A percentile compares a stretch with the other conserved stretches of the same genome.
These are phyloP conservation scores for Tethea ocularis DNA, from an alignment of 2,888 invertebrate species.

Conservation along the genomic window DNA sequence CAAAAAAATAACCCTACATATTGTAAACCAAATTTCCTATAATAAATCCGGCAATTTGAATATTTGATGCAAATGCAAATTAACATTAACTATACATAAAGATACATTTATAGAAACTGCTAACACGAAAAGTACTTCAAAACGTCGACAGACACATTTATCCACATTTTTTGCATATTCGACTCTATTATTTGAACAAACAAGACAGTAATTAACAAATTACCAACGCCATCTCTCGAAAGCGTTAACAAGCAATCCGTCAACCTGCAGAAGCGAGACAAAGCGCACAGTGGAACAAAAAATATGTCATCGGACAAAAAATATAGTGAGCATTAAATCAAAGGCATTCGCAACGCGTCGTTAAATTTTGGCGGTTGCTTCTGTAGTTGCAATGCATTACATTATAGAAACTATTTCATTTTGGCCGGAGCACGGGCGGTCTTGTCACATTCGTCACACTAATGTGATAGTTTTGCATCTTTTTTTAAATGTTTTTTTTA, in stretches of 20 bases:
- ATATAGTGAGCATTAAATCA: conserved; percentile 61
- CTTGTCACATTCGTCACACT: neutral
- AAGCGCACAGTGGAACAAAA: conserved; percentile 35
- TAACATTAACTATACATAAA: too few relatives aligned
- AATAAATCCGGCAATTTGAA: too few relatives aligned
- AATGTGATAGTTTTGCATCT: neutral
- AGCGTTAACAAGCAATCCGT: conserved; percentile 10
- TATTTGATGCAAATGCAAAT: too few relatives aligned
- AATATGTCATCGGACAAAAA: conserved; percentile 30
- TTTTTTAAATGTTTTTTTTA: neutral
- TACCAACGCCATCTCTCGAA: conserved; percentile 20
- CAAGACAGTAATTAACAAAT: neutral
- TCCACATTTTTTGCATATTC: conserved; percentile 3
- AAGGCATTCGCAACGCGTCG: conserved; percentile 60
- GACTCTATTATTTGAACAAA: neutral
- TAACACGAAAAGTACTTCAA: neutral
- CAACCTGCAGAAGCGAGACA: conserved; percentile 18
- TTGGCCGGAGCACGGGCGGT: conserved; percentile 1
- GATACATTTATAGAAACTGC: neutral
- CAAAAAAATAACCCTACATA: too few relatives aligned
- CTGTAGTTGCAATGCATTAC: conserved; percentile 19
- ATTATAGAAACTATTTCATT: neutral
- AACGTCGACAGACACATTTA: neutral
- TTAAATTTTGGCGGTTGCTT: conserved; percentile 39
- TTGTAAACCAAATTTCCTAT: too few relatives aligned